Conservation (phyloP, 92 coral and sea anemone species). For the Phenganax subtilis region DNA sequence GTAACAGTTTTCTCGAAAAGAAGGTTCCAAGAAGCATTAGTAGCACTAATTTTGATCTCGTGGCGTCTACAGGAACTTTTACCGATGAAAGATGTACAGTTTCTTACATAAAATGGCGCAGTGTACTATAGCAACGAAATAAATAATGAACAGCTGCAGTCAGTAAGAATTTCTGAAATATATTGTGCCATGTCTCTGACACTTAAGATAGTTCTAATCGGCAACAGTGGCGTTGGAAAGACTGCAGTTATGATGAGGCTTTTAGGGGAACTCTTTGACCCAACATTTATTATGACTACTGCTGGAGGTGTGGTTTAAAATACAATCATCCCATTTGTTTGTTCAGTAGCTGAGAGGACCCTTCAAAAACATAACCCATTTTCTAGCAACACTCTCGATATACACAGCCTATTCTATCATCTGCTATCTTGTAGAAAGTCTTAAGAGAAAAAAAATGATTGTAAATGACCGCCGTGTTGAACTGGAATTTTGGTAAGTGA, state of each 20-base stretch:
- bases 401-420: no score
- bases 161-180: not conserved
- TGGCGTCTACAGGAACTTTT: no score
- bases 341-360: no score
- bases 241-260: constrained; percentile 60
- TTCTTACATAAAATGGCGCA: not conserved
- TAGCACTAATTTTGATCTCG: no score
- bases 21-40: no score
- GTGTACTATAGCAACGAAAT: not conserved
- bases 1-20: no score
- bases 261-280: constrained; percentile 65
- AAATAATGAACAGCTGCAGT: not conserved
- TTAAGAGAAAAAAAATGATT: not conserved
- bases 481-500: constrained; percentile 66
- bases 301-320: not conserved
- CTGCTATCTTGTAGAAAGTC: not conserved
- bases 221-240: constrained; percentile 93
- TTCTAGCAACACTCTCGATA: no score
- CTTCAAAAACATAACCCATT: no score
- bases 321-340: not conserved
- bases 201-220: constrained; percentile 69
- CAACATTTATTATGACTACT: constrained; percentile 42
- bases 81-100: no score
- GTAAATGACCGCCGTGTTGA: constrained; percentile 31
- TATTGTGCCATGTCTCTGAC: not conserved